Evolutionary conservation across 1,140 invertebrate species (phyloP), one percentile per base, ranked within the genome.

Genomic region (Zaprionus camerounensis): DNA sequence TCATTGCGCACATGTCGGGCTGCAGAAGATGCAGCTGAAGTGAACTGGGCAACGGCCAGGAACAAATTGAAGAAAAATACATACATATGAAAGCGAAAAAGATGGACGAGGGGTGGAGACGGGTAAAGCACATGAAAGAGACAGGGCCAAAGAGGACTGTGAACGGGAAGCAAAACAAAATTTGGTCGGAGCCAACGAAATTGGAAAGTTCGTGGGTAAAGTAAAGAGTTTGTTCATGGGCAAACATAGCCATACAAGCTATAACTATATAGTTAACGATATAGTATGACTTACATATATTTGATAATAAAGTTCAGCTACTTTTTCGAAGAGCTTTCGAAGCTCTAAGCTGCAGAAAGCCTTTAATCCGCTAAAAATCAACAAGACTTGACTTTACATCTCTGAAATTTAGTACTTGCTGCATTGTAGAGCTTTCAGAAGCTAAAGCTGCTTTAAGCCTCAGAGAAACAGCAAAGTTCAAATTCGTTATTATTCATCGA

Each of bases 21-120:
- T 51, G 44, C 44, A 17, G 17, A 49, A 20, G 44, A 17, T 26
- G 31, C 34, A 71, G 55, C 38, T 31, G n/a, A 6, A 46, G n/a
- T 28, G 57, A 63, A 70, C 34, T 58, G 56, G 71, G 20, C 58
- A 74, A 74, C 56, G 62, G 22, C 26, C 41, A 70, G 63, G 44
- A 46, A 67, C 68, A 86, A 76, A 85, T 81, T 82, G 65, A 85
- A 76, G 63, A 81, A 82, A 85, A 78, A 81, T 63, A 81, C 61
- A 26, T 49, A 69, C 13, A n/a, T 65, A 36, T 59, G 24, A 49
- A 49, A n/a, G 22, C 58, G 49, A 3, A 15, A n/a, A 15, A 2
- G 15, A 6, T n/a, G 38, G 5, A 3, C 15, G 15, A n/a, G 38
- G n/a, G 15, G 0, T 41, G 13, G 5, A 7, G 15, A n/a, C 20